Conservation (phyloP, 2,888 invertebrate species). For the Clivina fossor region DNA sequence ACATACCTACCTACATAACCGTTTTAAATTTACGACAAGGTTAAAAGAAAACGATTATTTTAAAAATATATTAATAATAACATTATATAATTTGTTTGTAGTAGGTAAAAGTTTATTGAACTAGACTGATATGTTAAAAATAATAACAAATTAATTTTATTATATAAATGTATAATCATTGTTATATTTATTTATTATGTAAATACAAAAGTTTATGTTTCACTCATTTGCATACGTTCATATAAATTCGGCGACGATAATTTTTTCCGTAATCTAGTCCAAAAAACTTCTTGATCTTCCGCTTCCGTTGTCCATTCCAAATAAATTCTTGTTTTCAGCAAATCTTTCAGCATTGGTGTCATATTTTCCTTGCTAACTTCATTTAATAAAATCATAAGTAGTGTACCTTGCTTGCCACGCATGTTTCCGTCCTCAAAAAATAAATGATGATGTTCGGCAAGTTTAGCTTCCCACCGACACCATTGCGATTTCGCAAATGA, state of each 20-base stretch:
- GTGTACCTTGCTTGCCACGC: slow-evolving; percentile 58
- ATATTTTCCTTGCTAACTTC: slow-evolving; percentile 59
- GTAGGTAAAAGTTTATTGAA: slow-evolving; percentile 17
- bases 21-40: too few relatives aligned
- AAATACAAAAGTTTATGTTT: slow-evolving; percentile 30
- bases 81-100: too few relatives aligned
- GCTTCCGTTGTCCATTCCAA: slow-evolving; percentile 61
- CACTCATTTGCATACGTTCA: slow-evolving; percentile 11
- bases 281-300: slow-evolving; percentile 48
- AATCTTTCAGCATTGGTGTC: slow-evolving; percentile 62
- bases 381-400: slow-evolving; percentile 65
- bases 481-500: slow-evolving; percentile 71
- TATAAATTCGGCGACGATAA: slow-evolving; percentile 38
- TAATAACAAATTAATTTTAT: slow-evolving; percentile 21
- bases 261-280: slow-evolving; percentile 48
- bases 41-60: too few relatives aligned
- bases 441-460: slow-evolving; percentile 66
- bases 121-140: slow-evolving; percentile 23
- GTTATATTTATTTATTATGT: slow-evolving; percentile 33
- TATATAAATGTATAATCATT: slow-evolving; percentile 16
- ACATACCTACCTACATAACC: slow-evolving; percentile 7
- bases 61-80: too few relatives aligned
- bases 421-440: slow-evolving; percentile 58
- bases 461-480: slow-evolving; percentile 71
- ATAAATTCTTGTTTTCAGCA: slow-evolving; percentile 66